Base-by-base conservation (phyloP, 2,113 vertebrate genomes). In the Pelecanus crispus region DNA sequence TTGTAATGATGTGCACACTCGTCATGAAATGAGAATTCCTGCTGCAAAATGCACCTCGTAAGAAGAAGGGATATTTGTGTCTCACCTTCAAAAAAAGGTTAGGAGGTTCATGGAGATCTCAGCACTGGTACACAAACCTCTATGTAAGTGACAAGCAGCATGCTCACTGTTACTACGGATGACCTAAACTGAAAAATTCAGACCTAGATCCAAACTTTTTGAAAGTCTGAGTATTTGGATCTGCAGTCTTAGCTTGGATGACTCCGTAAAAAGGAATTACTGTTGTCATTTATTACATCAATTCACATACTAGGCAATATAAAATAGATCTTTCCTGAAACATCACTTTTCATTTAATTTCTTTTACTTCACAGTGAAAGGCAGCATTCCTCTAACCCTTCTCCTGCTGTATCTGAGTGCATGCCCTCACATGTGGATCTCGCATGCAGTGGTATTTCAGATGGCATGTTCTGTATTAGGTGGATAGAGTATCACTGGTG, bases 321-420 rank as follows among this genome's bases (percentile, higher is more conserved):
- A 68, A 79, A 96, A 72, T 17, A 88, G 95, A 67, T 67, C 88
- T 81, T 92, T 95, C 83, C 88, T 85, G 92, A 87, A 95, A 72
- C 83, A 94, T 68, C 86, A 61, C 80, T 90, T 93, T 88, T 92
- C 59, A 88, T 91, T 92, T 81, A 0, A 56, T 88, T 79, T 56
- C 10, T 90, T 86, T 92, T 21, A 18, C 61, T 72, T 71, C 72
- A 12, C 59, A 59, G 67, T 9, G 61, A 73, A 92, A 92, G 45
- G 73, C 70, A 78, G 59, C 12, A 22, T 17, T 92, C 80, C 65
- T 79, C 62, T n/a, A 59, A 65, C 25, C 61, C 56, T 81, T 31
- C 49, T 72, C 24, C 58, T 86, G 62, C 81, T 9, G 6, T 10
- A 24, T 34, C n/a, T 8, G 36, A 65, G 70, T 29, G 56, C 6